phyloP scores from a whole-genome alignment of 92 coral and sea anemone species.

The Parazoanthus swiftii region DNA sequence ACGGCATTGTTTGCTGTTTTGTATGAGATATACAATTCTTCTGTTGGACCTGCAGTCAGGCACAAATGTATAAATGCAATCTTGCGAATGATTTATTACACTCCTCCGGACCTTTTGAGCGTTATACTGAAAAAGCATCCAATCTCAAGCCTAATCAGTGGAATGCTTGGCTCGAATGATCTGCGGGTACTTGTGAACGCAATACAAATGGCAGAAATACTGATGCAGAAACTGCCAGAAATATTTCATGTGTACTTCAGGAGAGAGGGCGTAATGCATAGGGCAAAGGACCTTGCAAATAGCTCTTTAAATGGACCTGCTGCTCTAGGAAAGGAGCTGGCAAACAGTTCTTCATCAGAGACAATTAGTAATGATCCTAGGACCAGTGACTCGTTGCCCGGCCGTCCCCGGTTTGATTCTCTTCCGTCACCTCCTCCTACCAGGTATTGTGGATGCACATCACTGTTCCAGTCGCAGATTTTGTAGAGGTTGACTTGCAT shows the following conservation, averaged over 20 bases:
- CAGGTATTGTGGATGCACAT: conserved; percentile 24
- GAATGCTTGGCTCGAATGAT: conserved; percentile 94
- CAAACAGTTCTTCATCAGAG: conserved; percentile 45
- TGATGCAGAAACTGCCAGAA: conserved; percentile 97
- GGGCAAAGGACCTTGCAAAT: conserved; percentile 85
- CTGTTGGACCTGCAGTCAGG: conserved; percentile 96
- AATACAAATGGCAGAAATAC: conserved; percentile 94
- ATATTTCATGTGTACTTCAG: conserved; percentile 92
- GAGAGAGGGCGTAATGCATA: conserved; percentile 99
- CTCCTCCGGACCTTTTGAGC: conserved; percentile 87
- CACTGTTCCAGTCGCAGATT: not conserved
- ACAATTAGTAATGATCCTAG: conserved; percentile 43
- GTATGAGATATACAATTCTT: conserved; percentile 91
- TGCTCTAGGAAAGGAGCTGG: conserved; percentile 38
- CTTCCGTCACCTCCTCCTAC: conserved; percentile 38
- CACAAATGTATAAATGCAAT: conserved; percentile 93
- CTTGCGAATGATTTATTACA: conserved; percentile 88
- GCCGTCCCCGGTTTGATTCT: conserved; percentile 31
- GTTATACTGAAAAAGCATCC: conserved; percentile 88
- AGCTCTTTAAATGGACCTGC: conserved; percentile 56
- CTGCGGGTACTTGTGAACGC: conserved; percentile 92
- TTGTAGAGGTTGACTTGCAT: not conserved
- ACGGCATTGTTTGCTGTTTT: conserved; percentile 85
- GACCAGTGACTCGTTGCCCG: conserved; percentile 20
- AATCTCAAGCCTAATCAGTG: conserved; percentile 93